A percentile compares a stretch with the other conserved stretches of the same genome.
phyloP scores from a whole-genome alignment of 2,888 invertebrate species.

The Drosophila imparisetae region DNA sequence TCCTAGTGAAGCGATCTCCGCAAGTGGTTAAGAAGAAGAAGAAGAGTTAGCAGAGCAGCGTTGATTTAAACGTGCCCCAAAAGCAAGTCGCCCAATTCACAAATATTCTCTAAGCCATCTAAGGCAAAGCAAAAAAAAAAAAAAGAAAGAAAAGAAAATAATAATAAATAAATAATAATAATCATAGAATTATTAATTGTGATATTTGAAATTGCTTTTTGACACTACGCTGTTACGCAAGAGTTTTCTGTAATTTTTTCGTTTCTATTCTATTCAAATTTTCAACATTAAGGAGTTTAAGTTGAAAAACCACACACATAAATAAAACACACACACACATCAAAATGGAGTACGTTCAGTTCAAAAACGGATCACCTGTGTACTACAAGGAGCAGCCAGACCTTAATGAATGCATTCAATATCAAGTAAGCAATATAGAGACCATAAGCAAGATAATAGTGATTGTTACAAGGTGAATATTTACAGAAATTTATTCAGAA shows the following conservation, averaged over 20 bases:
- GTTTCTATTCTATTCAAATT: conserved; percentile 59
- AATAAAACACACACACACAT: conserved; percentile 57
- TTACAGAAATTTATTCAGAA: neutral
- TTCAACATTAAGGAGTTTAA: conserved; percentile 73
- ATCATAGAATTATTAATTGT: conserved; percentile 32
- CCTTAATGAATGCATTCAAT: conserved; percentile 85
- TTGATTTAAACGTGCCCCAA: conserved; percentile 72
- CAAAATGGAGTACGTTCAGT: conserved; percentile 85
- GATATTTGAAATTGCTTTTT: conserved; percentile 30
- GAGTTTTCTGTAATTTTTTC: conserved; percentile 57
- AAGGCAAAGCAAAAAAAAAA: conserved; percentile 28
- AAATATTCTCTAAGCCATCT: conserved; percentile 14
- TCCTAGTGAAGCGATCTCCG: conserved; percentile 82
- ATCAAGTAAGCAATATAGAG: conserved; percentile 83
- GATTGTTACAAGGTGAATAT: neutral
- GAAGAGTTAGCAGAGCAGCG: conserved; percentile 50
- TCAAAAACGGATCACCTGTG: conserved; percentile 85
- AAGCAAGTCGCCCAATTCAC: conserved; percentile 72
- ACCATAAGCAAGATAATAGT: neutral
- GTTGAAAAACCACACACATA: conserved; percentile 59
- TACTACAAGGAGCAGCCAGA: conserved; percentile 85
- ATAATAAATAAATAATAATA: conserved; percentile 12
- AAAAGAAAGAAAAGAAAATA: conserved; percentile 5
- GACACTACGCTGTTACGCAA: conserved; percentile 55
- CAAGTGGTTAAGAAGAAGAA: conserved; percentile 62